Base-by-base conservation (phyloP, 1,140 invertebrate species). In the Euschistus heros region DNA sequence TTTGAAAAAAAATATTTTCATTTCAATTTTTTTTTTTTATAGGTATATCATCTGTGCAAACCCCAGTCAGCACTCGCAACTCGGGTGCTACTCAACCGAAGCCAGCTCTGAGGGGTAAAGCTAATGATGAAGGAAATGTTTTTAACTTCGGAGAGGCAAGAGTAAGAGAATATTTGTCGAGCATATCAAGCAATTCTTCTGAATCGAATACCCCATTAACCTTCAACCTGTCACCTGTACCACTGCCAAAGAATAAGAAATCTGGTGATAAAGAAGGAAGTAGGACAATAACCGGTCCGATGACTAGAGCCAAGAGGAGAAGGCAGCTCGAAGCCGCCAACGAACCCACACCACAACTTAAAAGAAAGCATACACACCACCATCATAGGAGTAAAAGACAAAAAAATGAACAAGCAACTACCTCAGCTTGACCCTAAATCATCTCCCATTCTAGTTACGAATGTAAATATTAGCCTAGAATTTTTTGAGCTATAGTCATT, bases 71-170 rank as follows among this genome's bases (percentile, higher is more conserved):
- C 52, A 18, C 26, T 64, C 62, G 62, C 59, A 65, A 66, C n/a
- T 65, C 63, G 24, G n/a, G n/a, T 18, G 24, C 14, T 17, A 57
- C 20, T 24, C 54, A 57, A 26, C 18, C 54, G 7, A 61, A 67
- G 52, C 59, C 66, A 22, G 52, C 52, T 26, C 27, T 61, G 27
- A 65, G 60, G 18, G 60, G 63, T 10, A 68, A 73, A 72, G 67
- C 66, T 61, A 69, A 68, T n/a, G 64, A 66, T 14, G 64, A 70
- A 65, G 69, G 52, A 63, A 73, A 69, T 70, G 76, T 79, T 10
- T 82, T 82, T 70, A 79, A 80, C 65, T 82, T 81, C 59, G 74
- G 75, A 15, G 80, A 82, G 66, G 76, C 79, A 6, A 72, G 76
- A 67, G 80, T 82, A 30, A 78, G 77, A 65, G 80, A 81, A 46